A percentile compares a stretch with the other conserved stretches of the same genome.
phyloP scores from a whole-genome alignment of 2,113 vertebrate genomes.

The Salminus brasiliensis region DNA sequence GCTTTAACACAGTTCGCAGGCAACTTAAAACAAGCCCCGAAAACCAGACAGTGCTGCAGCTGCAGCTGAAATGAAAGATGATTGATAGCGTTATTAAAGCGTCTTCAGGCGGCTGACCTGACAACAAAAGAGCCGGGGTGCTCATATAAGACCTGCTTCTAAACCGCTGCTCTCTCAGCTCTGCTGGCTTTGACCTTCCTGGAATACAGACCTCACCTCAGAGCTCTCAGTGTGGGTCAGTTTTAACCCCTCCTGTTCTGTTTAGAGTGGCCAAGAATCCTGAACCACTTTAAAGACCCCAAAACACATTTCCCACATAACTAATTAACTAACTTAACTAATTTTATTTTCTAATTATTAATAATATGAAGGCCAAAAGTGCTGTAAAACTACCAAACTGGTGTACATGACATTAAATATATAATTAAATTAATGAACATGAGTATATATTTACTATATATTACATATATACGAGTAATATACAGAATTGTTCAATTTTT shows the following conservation, averaged over 20 bases:
- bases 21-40: slow-evolving; percentile 95
- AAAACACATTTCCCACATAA: no score
- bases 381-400: no score
- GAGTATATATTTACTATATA: no score
- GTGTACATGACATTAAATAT: no score
- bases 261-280: neutral
- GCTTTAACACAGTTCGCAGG: slow-evolving; percentile 80
- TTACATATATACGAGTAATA: no score
- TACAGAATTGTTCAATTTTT: no score
- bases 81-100: neutral
- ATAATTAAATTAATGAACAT: no score
- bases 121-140: neutral
- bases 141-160: neutral
- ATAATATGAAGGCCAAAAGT: no score
- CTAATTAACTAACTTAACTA: no score
- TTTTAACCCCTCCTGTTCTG: neutral
- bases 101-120: neutral
- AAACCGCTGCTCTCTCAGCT: neutral
- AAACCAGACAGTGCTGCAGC: slow-evolving; percentile 63
- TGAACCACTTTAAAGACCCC: no score
- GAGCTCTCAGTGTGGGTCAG: neutral
- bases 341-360: no score
- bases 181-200: neutral
- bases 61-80: slow-evolving; percentile 15
- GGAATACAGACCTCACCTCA: neutral